phyloP scores from a whole-genome alignment of 2,797 vertebrate genomes.

The Coregonus ussuriensis region DNA sequence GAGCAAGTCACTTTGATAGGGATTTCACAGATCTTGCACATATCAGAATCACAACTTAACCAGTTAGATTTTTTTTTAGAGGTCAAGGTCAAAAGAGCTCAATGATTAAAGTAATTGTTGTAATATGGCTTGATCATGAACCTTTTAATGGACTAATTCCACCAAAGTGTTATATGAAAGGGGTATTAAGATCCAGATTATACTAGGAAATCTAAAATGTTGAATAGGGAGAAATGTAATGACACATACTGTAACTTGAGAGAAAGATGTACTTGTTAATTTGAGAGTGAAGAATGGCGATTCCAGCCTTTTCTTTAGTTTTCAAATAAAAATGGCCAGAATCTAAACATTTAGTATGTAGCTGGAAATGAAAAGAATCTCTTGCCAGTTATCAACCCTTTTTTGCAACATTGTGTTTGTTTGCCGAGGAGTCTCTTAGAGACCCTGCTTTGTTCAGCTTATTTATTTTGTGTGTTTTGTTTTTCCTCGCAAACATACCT shows the following conservation, averaged over 20 bases:
- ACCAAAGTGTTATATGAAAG: neutral
- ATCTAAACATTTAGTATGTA: neutral
- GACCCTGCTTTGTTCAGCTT: conserved; percentile 10
- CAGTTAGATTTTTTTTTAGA: conserved; percentile 13
- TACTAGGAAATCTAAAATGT: too few species aligned
- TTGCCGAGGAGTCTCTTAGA: neutral
- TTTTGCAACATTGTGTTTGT: neutral
- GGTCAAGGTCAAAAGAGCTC: conserved; percentile 49
- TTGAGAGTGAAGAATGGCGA: too few species aligned
- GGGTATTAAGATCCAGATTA: neutral
- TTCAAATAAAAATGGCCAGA: neutral
- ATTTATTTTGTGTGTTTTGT: conserved; percentile 11
- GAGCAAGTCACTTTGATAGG: conserved; percentile 39
- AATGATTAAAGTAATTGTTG: conserved; percentile 20
- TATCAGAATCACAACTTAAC: neutral
- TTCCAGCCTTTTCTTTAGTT: too few species aligned
- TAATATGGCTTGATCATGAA: neutral
- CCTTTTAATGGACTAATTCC: neutral
- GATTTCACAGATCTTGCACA: conserved; percentile 17
- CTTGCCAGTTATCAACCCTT: neutral
- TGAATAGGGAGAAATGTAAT: too few species aligned
- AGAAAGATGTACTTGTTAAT: too few species aligned
- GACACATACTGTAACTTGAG: too few species aligned
- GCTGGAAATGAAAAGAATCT: neutral
- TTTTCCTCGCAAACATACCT: conserved; percentile 17